Conservation (phyloP, 2,797 vertebrate genomes). For the Sebastes aleutianus region DNA sequence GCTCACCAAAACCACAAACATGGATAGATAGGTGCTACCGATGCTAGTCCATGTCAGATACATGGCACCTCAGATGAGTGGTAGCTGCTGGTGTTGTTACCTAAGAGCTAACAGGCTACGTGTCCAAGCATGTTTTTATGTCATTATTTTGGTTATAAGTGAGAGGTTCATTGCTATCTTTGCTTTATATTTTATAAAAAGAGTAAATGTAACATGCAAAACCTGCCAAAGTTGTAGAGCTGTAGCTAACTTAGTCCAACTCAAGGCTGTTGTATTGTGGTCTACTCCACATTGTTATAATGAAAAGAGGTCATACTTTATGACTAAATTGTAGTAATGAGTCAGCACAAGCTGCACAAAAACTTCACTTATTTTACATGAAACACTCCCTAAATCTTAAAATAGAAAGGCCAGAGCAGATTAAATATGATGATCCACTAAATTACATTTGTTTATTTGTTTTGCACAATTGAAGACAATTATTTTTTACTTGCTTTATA, state of each 20-base stretch:
- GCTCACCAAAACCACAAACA: slow-evolving; percentile 12
- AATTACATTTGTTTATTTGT: no score
- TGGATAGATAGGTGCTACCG: background rate
- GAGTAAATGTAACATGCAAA: background rate
- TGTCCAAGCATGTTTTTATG: background rate
- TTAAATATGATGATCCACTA: background rate
- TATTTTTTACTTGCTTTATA: no score
- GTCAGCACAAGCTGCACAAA: background rate
- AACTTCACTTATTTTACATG: no score
- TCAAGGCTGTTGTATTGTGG: background rate
- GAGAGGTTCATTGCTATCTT: background rate
- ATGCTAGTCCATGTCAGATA: slow-evolving; percentile 47
- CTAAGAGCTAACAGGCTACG: background rate
- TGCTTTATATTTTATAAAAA: background rate
- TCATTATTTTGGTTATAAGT: background rate
- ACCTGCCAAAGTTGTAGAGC: background rate
- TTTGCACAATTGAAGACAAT: no score
- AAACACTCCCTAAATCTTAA: background rate
- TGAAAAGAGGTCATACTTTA: no score
- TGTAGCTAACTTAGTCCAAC: background rate
- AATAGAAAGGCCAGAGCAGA: background rate
- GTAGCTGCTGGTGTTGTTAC: slow-evolving; percentile 11
- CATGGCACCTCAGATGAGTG: slow-evolving; percentile 3
- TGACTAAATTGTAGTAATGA: background rate
- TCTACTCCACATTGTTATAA: background rate